Base-by-base conservation (phyloP, 2,888 invertebrate genomes). In the Flexamia atlantica region DNA sequence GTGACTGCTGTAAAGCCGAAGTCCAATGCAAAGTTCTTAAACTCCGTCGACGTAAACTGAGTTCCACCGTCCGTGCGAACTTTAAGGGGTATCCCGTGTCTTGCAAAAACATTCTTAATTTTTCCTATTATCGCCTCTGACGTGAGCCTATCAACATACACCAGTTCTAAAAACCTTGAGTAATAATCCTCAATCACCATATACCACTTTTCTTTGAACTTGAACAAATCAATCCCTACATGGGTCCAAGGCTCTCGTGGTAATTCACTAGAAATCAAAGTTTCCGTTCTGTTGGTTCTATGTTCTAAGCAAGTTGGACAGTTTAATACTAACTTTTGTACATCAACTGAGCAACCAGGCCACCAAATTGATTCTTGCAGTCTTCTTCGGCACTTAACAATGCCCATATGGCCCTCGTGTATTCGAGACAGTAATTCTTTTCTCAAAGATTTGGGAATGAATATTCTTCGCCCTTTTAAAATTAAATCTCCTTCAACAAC, bases 31-130 rank as follows among this genome's bases (percentile, higher is more conserved):
- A n/a, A n/a, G n/a, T n/a, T n/a, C n/a, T n/a, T n/a, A n/a, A n/a
- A n/a, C 32, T 70, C n/a, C n/a, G n/a, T n/a, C n/a, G n/a, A n/a
- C n/a, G n/a, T n/a, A n/a, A n/a, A n/a, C n/a, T n/a, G n/a, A n/a
- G n/a, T n/a, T n/a, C 74, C 80, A 12, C 74, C 74, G 40, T 80
- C 64, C 10, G 76, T 76, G 4, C 32, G n/a, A n/a, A n/a, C n/a
- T n/a, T n/a, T 46, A 1, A 81, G 25, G 3, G 4, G 0, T 1
- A 2, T 14, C n/a, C n/a, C 64, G n/a, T 64, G 64, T 20, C 64
- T 10, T 64, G 64, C 64, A 64, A 64, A n/a, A n/a, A n/a, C n/a
- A n/a, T n/a, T n/a, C n/a, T n/a, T n/a, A n/a, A n/a, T n/a, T n/a
- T n/a, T n/a, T n/a, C n/a, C n/a, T n/a, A n/a, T n/a, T n/a, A n/a